Percentiles rank a stretch among this genome's conserved stretches.
Evolutionary conservation across 2,797 vertebrate species (phyloP).

Genomic region (Onychomys arenicola): DNA sequence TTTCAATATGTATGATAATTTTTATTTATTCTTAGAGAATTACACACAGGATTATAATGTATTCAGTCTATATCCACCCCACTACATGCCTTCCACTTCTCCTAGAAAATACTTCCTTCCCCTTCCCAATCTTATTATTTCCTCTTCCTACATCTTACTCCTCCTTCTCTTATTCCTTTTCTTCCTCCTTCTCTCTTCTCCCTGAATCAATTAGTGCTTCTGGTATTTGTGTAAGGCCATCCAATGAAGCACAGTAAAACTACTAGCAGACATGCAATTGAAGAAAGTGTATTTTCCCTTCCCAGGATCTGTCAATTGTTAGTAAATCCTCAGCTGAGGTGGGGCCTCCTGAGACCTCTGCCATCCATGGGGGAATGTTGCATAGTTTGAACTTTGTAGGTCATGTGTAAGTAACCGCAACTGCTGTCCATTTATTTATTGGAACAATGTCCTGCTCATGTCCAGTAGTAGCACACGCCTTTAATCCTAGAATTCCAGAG

Average conservation of each 20-base stretch:
- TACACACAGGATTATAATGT: background rate
- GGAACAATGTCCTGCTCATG: no score
- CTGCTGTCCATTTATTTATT: background rate
- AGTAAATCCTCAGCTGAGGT: background rate
- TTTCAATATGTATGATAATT: background rate
- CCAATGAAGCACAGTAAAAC: background rate
- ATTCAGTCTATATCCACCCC: background rate
- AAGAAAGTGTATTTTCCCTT: background rate
- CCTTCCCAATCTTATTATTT: no score
- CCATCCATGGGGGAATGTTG: background rate
- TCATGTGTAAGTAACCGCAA: background rate
- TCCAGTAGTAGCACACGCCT: no score
- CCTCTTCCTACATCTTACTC: background rate
- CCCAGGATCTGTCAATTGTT: background rate
- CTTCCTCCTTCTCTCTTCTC: background rate
- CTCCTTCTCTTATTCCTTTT: background rate
- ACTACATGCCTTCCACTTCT: background rate
- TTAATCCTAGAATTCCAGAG: no score
- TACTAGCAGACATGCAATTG: background rate
- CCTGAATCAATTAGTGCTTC: background rate
- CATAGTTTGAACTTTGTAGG: background rate
- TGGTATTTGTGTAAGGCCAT: background rate
- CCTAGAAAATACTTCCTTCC: background rate
- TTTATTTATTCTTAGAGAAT: background rate
- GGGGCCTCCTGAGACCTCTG: background rate